Evolutionary conservation across 64 coral and sea anemone species (phyloP), one percentile per base, ranked within the genome.

Genomic region (Pocillopora damicornis): DNA sequence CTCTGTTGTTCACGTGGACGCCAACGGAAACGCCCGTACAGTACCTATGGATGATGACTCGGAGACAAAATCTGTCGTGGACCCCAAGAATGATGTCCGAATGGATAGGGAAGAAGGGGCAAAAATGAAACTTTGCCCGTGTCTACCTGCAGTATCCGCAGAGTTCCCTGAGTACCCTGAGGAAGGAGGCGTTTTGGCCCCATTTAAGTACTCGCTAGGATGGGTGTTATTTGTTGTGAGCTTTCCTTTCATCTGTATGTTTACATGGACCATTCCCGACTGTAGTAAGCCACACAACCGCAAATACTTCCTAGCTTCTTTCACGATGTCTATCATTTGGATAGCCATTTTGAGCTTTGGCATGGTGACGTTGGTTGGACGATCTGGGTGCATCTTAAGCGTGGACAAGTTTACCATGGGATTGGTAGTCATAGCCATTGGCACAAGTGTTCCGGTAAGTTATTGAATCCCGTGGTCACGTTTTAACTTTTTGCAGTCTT

Each of bases 331-430:
- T 9, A 99, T 99, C 67, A 23, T 99, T 36, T 99, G 97, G 97
- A 99, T 99, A 58, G 97, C 97, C 12, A 89, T 99, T 85, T 84
- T 99, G 15, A 99, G 97, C 88, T 95, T 99, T 80, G 97, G 72
- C 30, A 95, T 99, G 97, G 97, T 99, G 7, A 99, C 97, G 3
- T 83, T 99, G 16, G 97, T 95, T 37, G 97, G 97, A 51, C 88
- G 97, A 82, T 95, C 93, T 30, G 97, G 97, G 16, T 99, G 97
- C 35, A 99, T 99, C 87, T 69, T 99, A 10, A 88, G 88, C 18
- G 93, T 99, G 80, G 97, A 99, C 77, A 99, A 95, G 90, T 99
- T 99, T 89, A 99, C 97, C 51, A 99, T 99, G 97, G 97, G 93
- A 35, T 80, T 99, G 37, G 97, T 99, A 36, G 91, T 95, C 61